phyloP scores from a whole-genome alignment of 2,113 vertebrate species.

The human region GRCh38 chr4:65817501-65818000 shows the following conservation, averaged over 20 bases:
- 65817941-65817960: too few relatives aligned
- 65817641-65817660: too few relatives aligned
- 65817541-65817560: neutral
- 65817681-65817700: neutral
- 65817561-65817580: neutral
- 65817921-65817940: neutral
- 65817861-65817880: neutral
- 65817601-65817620: neutral
- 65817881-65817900: neutral
- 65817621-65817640: neutral
- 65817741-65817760: neutral
- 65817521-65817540: neutral
- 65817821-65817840: neutral
- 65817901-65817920: neutral
- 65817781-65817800: neutral
- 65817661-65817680: neutral
- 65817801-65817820: neutral
- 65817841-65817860: neutral
- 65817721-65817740: neutral
- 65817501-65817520: neutral
- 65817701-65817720: too few relatives aligned
- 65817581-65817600: neutral
- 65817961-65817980: neutral
- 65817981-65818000: neutral
- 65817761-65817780: neutral